These are phyloP conservation scores for Tichodroma muraria DNA, from an alignment of 2,113 vertebrate species.

Conservation along the genomic window DNA sequence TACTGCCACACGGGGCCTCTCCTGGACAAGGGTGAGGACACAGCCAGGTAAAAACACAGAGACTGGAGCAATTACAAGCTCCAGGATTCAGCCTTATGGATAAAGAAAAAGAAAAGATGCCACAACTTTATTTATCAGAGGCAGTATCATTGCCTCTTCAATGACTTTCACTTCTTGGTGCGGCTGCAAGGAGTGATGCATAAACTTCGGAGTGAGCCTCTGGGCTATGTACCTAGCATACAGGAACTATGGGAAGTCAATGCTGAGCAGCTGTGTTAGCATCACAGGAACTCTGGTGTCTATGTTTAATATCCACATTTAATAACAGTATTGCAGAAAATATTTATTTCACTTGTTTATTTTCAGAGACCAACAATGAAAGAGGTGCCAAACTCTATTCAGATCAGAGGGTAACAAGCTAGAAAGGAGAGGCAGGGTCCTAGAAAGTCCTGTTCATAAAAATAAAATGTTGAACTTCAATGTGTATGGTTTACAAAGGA, in stretches of 20 bases:
- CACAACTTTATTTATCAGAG: not conserved
- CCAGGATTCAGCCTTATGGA: not conserved
- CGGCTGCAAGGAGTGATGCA: not conserved
- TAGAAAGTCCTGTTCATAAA: not conserved
- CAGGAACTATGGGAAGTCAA: not conserved
- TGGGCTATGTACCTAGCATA: not conserved
- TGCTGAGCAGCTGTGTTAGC: not conserved
- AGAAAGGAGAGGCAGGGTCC: not conserved
- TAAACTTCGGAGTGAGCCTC: not conserved
- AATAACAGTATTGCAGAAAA: not conserved
- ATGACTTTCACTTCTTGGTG: fast-evolving
- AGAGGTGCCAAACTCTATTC: not conserved
- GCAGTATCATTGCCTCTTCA: not conserved
- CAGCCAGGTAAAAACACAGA: not conserved
- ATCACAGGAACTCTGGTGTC: not conserved
- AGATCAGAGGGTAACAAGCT: not conserved
- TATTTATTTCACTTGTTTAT: not conserved
- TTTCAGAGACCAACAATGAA: not conserved
- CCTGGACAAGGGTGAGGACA: not conserved
- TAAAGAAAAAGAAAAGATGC: not conserved
- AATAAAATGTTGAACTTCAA: not conserved
- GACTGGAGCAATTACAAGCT: not conserved
- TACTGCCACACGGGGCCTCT: fast-evolving
- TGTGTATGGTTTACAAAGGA: not conserved
- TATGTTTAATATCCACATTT: not conserved